Evolutionary conservation across 2,888 invertebrate species (phyloP).

Genomic region (Drosophila aldrichi): DNA sequence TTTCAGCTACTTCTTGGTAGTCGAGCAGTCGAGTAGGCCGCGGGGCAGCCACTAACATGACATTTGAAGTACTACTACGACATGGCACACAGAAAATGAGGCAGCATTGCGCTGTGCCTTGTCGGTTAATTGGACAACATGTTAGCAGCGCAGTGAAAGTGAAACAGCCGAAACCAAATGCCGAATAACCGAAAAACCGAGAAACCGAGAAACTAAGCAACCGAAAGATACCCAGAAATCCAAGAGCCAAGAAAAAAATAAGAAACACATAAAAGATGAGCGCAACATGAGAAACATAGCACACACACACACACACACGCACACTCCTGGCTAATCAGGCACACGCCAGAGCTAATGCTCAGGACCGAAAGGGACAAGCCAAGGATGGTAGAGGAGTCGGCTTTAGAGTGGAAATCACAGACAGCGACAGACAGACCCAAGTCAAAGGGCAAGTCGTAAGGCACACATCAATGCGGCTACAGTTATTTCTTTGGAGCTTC

Average conservation of each 20-base stretch:
- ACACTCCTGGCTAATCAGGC: conserved; percentile 49
- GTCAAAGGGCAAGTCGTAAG: conserved; percentile 59
- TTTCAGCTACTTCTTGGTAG: conserved; percentile 25
- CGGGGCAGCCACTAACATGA: conserved; percentile 32
- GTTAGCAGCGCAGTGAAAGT: conserved; percentile 47
- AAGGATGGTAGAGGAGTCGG: conserved; percentile 21
- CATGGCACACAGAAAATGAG: conserved; percentile 37
- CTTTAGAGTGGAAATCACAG: conserved; percentile 24
- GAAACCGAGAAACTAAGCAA: conserved; percentile 7
- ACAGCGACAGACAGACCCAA: conserved; percentile 20
- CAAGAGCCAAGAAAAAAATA: conserved; percentile 28
- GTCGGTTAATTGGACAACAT: conserved; percentile 69
- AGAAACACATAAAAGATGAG: conserved; percentile 35
- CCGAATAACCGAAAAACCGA: conserved; percentile 2
- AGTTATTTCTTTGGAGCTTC: neutral
- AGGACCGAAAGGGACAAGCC: conserved; percentile 12
- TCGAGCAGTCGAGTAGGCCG: conserved; percentile 15
- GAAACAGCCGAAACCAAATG: conserved; percentile 27
- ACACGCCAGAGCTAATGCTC: conserved; percentile 22
- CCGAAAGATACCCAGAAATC: conserved; percentile 6
- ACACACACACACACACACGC: conserved; percentile 39
- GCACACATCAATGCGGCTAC: conserved; percentile 63
- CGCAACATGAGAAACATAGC: conserved; percentile 39
- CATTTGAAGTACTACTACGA: conserved; percentile 47
- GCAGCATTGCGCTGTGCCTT: conserved; percentile 26